These are phyloP conservation scores for Alexandromys fortis DNA, from an alignment of 2,113 vertebrate genomes.

Conservation along the genomic window DNA sequence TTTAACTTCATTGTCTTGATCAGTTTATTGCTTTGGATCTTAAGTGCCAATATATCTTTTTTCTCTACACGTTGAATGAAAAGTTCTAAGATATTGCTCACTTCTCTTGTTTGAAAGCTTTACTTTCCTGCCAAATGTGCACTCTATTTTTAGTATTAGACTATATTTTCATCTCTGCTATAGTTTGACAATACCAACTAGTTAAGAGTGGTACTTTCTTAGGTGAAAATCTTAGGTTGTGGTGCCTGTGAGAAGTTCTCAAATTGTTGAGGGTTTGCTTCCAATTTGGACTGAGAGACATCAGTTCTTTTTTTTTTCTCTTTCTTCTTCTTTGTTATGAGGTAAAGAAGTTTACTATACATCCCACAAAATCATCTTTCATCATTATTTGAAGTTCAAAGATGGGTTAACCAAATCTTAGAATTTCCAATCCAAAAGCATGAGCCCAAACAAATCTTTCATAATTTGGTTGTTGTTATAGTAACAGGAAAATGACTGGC, in stretches of 20 bases:
- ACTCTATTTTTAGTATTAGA: not conserved
- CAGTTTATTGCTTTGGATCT: not conserved
- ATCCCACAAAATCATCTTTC: rapidly evolving
- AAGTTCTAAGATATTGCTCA: not conserved
- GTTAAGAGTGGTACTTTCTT: not conserved
- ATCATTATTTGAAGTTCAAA: not conserved
- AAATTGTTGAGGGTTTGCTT: not conserved
- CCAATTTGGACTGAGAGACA: not conserved
- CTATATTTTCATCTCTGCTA: not conserved
- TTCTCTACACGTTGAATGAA: not conserved
- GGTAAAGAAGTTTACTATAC: not conserved
- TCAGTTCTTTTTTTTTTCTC: no score
- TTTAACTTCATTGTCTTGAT: not conserved
- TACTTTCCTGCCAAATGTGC: not conserved
- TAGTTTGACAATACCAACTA: not conserved
- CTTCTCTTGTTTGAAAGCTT: not conserved
- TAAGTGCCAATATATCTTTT: not conserved
- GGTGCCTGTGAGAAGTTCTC: not conserved
- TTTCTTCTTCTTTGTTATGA: not conserved
- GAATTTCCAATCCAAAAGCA: not conserved
- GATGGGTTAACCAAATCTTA: not conserved
- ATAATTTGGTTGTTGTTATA: not conserved
- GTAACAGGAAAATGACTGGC: not conserved
- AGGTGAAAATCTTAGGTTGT: not conserved
- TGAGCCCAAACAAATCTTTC: not conserved